A percentile compares a stretch with the other conserved stretches of the same genome.
These are phyloP conservation scores for Tetramorium alpestre DNA, from an alignment of 1,140 invertebrate genomes.

Conservation along the genomic window DNA sequence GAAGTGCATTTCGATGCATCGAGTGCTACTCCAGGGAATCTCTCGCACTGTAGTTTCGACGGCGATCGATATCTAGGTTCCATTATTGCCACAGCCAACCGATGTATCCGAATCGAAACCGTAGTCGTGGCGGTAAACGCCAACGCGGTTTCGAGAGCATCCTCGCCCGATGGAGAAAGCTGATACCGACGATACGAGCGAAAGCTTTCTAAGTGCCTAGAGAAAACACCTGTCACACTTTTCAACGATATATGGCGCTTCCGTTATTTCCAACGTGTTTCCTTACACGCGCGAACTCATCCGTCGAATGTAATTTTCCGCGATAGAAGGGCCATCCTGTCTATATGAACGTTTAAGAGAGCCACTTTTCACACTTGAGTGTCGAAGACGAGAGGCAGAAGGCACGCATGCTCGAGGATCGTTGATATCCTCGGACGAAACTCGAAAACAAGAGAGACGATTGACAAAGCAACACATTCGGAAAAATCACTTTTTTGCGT, in stretches of 20 bases:
- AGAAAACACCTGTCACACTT: slow-evolving; percentile 58
- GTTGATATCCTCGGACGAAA: slow-evolving; percentile 56
- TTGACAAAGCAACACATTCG: slow-evolving; percentile 79
- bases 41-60: slow-evolving; percentile 11
- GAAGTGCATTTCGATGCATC: slow-evolving; percentile 57
- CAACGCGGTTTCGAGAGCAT: slow-evolving; percentile 49
- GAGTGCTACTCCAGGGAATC: slow-evolving; percentile 50
- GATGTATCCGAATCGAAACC: slow-evolving; percentile 58
- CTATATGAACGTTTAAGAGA: slow-evolving; percentile 25
- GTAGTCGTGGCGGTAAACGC: slow-evolving; percentile 49
- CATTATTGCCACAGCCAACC: slow-evolving; percentile 56
- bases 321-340: background rate
- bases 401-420: slow-evolving; percentile 28
- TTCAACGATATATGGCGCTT: slow-evolving; percentile 48
- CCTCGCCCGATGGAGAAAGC: slow-evolving; percentile 46
- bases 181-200: slow-evolving; percentile 53
- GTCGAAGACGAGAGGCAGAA: slow-evolving; percentile 43
- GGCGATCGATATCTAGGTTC: slow-evolving; percentile 58
- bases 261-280: slow-evolving; percentile 49
- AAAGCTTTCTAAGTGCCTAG: slow-evolving; percentile 55
- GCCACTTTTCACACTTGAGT: background rate
- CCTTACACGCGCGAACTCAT: slow-evolving; percentile 16
- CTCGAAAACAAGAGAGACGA: slow-evolving; percentile 52
- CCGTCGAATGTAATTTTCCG: slow-evolving; percentile 26
- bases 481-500: slow-evolving; percentile 58